Percentiles rank a stretch among this genome's conserved stretches.
Conservation (phyloP, 1,140 invertebrate genomes). For the Hyles vespertilio region DNA sequence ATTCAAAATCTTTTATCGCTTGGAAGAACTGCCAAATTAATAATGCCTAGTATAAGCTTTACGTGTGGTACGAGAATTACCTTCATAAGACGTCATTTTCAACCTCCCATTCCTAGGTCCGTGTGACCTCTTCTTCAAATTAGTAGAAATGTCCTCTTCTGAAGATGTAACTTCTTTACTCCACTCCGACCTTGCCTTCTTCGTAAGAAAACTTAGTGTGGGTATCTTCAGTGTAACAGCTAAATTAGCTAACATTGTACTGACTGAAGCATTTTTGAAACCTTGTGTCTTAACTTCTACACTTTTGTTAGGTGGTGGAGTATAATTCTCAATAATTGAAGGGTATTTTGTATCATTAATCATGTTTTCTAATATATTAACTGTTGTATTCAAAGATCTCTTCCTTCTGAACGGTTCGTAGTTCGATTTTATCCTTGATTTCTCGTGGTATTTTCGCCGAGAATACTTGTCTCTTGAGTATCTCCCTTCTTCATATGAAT, state of each 20-base stretch:
- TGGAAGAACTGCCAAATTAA: too few relatives aligned
- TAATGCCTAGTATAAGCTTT: too few relatives aligned
- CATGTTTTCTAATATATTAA: constrained; percentile 25
- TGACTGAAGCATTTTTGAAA: not conserved
- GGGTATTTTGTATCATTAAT: constrained; percentile 15
- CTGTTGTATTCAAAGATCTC: constrained; percentile 36
- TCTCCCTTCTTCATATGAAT: constrained; percentile 38
- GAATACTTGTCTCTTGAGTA: constrained; percentile 16
- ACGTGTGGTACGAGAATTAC: too few relatives aligned
- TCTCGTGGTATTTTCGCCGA: constrained; percentile 13
- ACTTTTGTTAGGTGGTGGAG: not conserved
- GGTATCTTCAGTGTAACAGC: constrained; percentile 6
- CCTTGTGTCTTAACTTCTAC: not conserved
- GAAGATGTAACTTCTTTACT: constrained; percentile 19
- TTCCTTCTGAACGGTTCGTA: constrained; percentile 31
- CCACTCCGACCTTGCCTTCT: constrained; percentile 17
- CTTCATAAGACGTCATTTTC: constrained; percentile 18
- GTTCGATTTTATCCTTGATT: constrained; percentile 23
- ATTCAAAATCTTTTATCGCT: too few relatives aligned
- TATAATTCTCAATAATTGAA: too few relatives aligned
- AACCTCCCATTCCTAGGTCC: constrained; percentile 17
- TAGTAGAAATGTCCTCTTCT: constrained; percentile 35
- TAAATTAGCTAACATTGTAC: not conserved
- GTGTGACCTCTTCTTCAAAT: constrained; percentile 25
- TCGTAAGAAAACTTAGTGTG: constrained; percentile 21